phyloP scores from a whole-genome alignment of 1,140 invertebrate species.

The Mya arenaria region DNA sequence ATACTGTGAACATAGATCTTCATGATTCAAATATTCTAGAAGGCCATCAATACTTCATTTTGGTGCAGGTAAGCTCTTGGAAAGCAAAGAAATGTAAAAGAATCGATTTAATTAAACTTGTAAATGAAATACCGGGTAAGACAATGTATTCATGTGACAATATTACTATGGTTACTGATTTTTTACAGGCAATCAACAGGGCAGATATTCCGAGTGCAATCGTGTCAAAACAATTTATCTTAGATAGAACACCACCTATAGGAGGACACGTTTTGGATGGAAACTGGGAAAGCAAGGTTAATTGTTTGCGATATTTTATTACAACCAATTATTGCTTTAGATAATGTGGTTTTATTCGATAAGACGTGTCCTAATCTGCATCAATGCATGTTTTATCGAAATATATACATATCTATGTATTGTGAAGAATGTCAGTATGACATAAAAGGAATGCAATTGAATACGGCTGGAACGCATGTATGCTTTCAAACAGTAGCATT shows the following conservation, averaged over 20 bases:
- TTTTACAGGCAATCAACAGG: neutral
- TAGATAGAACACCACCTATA: neutral
- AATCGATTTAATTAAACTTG: neutral
- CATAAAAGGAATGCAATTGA: too few species aligned
- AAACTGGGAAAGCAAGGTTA: neutral
- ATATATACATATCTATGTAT: too few species aligned
- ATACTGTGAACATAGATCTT: neutral
- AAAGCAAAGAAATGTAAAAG: neutral
- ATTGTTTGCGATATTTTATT: too few species aligned
- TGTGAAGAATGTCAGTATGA: too few species aligned
- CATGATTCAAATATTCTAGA: neutral
- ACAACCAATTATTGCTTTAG: too few species aligned
- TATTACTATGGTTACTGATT: neutral
- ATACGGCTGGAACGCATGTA: too few species aligned
- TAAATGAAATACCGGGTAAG: neutral
- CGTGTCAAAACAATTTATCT: neutral
- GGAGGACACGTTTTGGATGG: constrained; percentile 24
- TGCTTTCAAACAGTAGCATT: too few species aligned
- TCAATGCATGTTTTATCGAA: too few species aligned
- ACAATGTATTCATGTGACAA: neutral
- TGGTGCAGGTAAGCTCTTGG: constrained; percentile 1
- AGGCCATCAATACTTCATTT: neutral
- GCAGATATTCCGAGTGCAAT: neutral
- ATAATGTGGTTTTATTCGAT: too few species aligned
- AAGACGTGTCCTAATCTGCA: too few species aligned